These are phyloP conservation scores for Elegia similella DNA, from an alignment of 2,888 invertebrate species.

Conservation along the genomic window DNA sequence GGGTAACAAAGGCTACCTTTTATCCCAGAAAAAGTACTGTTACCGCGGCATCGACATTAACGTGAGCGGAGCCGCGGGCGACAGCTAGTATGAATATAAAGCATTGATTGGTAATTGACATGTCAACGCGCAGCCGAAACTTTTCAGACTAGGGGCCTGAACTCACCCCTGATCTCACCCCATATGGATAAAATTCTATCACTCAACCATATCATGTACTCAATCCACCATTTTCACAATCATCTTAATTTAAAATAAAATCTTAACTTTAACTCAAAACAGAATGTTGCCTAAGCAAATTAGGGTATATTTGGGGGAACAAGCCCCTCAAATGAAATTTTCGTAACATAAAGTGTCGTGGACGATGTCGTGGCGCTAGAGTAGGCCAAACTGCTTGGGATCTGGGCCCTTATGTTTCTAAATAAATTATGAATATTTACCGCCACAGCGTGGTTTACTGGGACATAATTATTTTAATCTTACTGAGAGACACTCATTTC, in stretches of 20 bases:
- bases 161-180: too few species aligned
- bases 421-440: conserved; percentile 78
- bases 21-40: too few species aligned
- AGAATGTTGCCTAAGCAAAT: conserved; percentile 50
- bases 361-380: conserved; percentile 55
- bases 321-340: conserved; percentile 66
- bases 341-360: conserved; percentile 63
- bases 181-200: too few species aligned
- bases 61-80: too few species aligned
- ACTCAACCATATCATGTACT: not conserved
- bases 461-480: conserved; percentile 74
- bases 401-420: conserved; percentile 66
- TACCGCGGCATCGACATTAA: too few species aligned
- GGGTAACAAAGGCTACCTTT: too few species aligned
- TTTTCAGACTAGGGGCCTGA: too few species aligned
- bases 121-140: too few species aligned
- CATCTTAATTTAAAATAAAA: conserved; percentile 23
- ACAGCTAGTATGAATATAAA: too few species aligned
- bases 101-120: too few species aligned
- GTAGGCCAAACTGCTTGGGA: conserved; percentile 51
- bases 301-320: conserved; percentile 56
- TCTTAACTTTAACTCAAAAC: conserved; percentile 38
- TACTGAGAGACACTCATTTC: conserved; percentile 63
- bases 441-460: conserved; percentile 67
- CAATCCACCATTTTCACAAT: not conserved